Percentiles rank a stretch among this genome's conserved stretches.
Conservation (phyloP, 2,113 vertebrate genomes). For the Hyla sarda region DNA sequence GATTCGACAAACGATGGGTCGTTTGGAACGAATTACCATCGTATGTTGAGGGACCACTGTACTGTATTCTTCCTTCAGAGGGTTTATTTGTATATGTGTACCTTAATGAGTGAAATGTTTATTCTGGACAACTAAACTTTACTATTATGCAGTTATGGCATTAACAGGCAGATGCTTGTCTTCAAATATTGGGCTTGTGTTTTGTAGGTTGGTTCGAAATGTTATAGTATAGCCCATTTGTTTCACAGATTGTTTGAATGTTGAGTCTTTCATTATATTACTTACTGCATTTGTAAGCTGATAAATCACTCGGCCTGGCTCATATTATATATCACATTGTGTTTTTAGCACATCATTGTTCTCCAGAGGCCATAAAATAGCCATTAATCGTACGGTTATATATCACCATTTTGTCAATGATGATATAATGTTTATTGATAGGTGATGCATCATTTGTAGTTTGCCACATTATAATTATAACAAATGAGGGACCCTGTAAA, state of each 20-base stretch:
- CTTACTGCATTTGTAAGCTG: not conserved
- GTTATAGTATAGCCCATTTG: not conserved
- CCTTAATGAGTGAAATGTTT: not conserved
- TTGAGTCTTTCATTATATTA: slow-evolving; percentile 6
- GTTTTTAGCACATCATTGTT: not conserved
- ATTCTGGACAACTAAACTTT: not conserved
- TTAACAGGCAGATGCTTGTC: slow-evolving; percentile 9
- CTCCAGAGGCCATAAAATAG: not conserved
- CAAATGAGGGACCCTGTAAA: not conserved
- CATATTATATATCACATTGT: not conserved
- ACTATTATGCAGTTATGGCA: not conserved
- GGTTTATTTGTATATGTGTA: not conserved
- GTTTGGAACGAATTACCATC: too few relatives aligned
- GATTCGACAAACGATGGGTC: too few relatives aligned
- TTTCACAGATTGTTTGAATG: slow-evolving; percentile 19
- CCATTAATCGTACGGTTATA: not conserved
- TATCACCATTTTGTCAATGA: not conserved
- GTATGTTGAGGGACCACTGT: too few relatives aligned
- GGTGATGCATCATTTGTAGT: not conserved
- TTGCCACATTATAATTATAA: slow-evolving; percentile 11
- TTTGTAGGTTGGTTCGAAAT: not conserved
- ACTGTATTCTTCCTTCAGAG: not conserved
- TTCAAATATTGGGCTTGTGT: not conserved
- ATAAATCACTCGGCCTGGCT: not conserved
- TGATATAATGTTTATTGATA: slow-evolving; percentile 35